These are phyloP conservation scores for Helostoma temminkii DNA, from an alignment of 2,797 vertebrate genomes.

Conservation along the genomic window DNA sequence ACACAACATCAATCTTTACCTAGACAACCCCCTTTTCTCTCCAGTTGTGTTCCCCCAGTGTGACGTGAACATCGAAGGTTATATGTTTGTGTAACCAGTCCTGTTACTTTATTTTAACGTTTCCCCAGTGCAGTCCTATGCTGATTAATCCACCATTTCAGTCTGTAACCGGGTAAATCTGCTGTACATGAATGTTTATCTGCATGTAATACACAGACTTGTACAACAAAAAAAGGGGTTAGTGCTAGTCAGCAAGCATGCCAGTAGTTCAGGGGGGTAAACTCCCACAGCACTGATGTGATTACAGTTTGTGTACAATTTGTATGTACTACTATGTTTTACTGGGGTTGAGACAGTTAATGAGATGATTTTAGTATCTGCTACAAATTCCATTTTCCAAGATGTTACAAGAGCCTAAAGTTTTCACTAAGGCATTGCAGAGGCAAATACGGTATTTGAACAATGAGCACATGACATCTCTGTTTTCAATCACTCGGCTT, in stretches of 20 bases:
- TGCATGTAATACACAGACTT: slow-evolving; percentile 36
- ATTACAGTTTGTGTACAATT: too few species aligned
- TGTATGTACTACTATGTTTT: slow-evolving; percentile 8
- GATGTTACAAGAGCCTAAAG: background rate
- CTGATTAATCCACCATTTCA: background rate
- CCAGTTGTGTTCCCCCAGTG: slow-evolving; percentile 37
- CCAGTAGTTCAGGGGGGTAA: background rate
- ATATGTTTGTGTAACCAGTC: slow-evolving; percentile 28
- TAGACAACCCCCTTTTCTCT: slow-evolving; percentile 18
- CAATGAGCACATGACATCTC: slow-evolving; percentile 1
- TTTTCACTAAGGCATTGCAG: background rate
- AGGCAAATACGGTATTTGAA: slow-evolving; percentile 10
- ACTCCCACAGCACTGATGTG: background rate
- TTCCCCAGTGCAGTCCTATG: background rate
- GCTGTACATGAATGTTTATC: slow-evolving; percentile 26
- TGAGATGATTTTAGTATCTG: background rate
- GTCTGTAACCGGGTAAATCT: slow-evolving; percentile 3
- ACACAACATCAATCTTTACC: slow-evolving; percentile 36
- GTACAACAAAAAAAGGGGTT: background rate
- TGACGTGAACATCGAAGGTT: slow-evolving; percentile 36
- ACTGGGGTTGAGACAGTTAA: slow-evolving; percentile 36
- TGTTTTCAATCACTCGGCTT: background rate
- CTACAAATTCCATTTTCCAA: background rate
- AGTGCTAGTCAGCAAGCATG: slow-evolving; percentile 11
- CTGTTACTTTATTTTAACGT: slow-evolving; percentile 9